Evolutionary conservation across 1,140 invertebrate genomes (phyloP), one percentile per base, ranked within the genome.

Genomic region (Diprion similis): DNA sequence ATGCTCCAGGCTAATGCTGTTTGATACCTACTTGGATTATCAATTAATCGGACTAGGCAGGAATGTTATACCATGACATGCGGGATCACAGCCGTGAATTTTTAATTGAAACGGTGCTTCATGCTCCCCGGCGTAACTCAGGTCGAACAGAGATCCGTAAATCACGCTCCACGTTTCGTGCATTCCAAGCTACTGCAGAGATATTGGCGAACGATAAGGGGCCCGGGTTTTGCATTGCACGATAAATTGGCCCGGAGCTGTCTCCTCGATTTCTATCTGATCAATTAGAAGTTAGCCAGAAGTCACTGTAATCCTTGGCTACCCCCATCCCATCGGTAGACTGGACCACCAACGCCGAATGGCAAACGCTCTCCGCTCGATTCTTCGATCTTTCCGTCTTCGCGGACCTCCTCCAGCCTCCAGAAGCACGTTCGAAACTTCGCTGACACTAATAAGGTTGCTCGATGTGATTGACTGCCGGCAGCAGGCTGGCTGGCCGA

Each of bases 221-320:
- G n/a, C 1, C 51, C 51, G 24, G 24, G 24, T 59, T 59, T 59
- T 59, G 51, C 51, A 59, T 59, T 17, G 51, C 51, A 6, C 51
- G 11, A 17, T 59, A 59, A 59, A 59, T 59, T 59, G 51, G 24
- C 6, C 24, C 51, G 51, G 51, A 59, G 51, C 51, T 59, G 51
- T 59, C 51, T 59, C 51, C 51, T 59, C 51, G 51, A 59, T 59
- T 59, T 59, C 51, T 59, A 59, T 59, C 51, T 59, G 51, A 59
- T 59, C 51, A 59, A 59, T 59, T 59, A 59, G 51, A 59, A 59
- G 51, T 59, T 59, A 17, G 51, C 51, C n/a, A 59, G 51, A 59
- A 59, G 51, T 59, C n/a, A 17, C 11, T 8, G 3, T 13, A 9
- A 0, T 59, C 51, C 11, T 13, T 17, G 11, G n/a, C 51, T 59